A percentile compares a stretch with the other conserved stretches of the same genome.
phyloP scores from a whole-genome alignment of 2,888 invertebrate genomes.

The Agrochola litura region DNA sequence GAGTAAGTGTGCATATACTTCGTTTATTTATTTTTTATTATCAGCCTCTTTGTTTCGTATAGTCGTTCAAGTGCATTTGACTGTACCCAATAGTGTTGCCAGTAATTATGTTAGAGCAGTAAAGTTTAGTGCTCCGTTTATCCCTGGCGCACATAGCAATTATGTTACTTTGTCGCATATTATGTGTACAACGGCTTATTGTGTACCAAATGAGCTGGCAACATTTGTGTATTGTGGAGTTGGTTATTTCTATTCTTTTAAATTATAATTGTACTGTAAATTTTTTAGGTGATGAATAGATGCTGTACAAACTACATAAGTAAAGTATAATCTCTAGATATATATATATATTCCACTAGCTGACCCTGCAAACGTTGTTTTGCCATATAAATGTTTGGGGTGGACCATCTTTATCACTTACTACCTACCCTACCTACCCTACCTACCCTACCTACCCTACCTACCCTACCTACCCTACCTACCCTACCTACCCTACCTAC shows the following conservation, averaged over 20 bases:
- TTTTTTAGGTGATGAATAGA: neutral
- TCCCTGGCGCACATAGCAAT: conserved; percentile 16
- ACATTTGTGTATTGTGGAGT: conserved; percentile 1
- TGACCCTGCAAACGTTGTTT: too few species aligned
- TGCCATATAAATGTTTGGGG: too few species aligned
- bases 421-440: too few species aligned
- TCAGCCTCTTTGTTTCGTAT: too few species aligned
- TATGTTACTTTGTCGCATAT: conserved; percentile 8
- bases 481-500: too few species aligned
- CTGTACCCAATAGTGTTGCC: conserved; percentile 9
- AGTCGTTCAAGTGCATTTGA: neutral
- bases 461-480: too few species aligned
- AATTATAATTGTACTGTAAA: neutral
- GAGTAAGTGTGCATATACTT: too few species aligned
- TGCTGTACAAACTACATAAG: neutral
- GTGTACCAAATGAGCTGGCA: conserved; percentile 4
- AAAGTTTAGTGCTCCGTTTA: conserved; percentile 22
- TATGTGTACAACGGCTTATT: neutral
- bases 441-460: too few species aligned
- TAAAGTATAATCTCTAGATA: too few species aligned
- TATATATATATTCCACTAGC: too few species aligned
- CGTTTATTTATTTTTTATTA: too few species aligned
- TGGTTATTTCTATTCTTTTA: neutral
- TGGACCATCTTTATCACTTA: too few species aligned
- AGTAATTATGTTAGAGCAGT: conserved; percentile 20